Evolutionary conservation across 1,140 invertebrate genomes (phyloP).

Genomic region (Schlechtendalia chinensis): DNA sequence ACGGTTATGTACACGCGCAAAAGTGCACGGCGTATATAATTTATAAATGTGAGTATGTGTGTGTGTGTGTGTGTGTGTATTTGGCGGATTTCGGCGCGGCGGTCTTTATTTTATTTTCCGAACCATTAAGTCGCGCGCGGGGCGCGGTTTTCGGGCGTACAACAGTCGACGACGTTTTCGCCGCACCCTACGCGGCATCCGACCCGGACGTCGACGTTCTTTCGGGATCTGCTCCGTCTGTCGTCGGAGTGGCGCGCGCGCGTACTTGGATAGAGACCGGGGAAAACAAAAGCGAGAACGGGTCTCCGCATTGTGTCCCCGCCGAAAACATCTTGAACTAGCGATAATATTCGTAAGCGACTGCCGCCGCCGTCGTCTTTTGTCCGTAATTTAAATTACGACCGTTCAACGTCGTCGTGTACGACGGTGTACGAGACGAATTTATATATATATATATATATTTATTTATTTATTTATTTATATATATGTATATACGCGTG

Average conservation of each 20-base stretch:
- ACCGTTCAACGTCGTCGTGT: background rate
- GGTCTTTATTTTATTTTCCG: constrained; percentile 48
- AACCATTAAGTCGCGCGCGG: constrained; percentile 35
- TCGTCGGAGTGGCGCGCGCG: too few species aligned
- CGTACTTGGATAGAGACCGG: too few species aligned
- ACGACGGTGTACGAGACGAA: too few species aligned
- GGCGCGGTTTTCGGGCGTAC: background rate
- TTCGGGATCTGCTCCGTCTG: too few species aligned
- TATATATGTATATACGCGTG: too few species aligned
- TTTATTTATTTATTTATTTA: too few species aligned
- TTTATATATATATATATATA: too few species aligned
- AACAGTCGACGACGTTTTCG: background rate
- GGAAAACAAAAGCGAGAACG: constrained; percentile 33
- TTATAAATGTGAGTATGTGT: too few species aligned
- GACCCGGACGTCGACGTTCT: background rate
- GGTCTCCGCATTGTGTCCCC: background rate
- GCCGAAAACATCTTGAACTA: constrained; percentile 37
- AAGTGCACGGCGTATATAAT: too few species aligned
- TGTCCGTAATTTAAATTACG: constrained; percentile 33
- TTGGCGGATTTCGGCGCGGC: constrained; percentile 4
- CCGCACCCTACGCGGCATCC: background rate
- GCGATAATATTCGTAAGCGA: constrained; percentile 39
- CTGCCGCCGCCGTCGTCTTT: background rate
- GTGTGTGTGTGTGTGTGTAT: background rate
- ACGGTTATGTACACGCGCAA: background rate